Evolutionary conservation across 2,113 vertebrate species (phyloP), one percentile per base, ranked within the genome.

Genomic region (Phocoena sinus): DNA sequence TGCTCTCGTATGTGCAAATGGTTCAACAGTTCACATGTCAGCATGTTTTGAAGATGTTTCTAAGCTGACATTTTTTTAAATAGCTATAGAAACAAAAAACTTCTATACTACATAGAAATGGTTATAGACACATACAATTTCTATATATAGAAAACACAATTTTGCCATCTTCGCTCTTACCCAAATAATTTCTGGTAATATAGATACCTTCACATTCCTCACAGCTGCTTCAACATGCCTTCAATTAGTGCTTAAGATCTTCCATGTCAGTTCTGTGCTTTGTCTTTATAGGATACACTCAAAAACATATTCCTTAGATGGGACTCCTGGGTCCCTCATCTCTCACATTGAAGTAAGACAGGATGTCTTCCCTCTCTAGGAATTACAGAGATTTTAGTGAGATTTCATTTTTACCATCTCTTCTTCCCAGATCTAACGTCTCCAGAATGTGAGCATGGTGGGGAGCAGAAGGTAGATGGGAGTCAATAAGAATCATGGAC

Each of bases 381-480:
- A 70, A 33, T 94, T 56, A 63, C 1, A 62, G 12, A 68, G 71
- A n/a, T 47, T 85, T 94, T 20, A 28, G 41, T 76, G 44, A 95
- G 31, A 76, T 80, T 62, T 95, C 80, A 26, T 50, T 89, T n/a
- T 44, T 33, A 56, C 10, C 25, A 65, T 14, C 5, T 94, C 44
- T 89, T 65, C 8, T 89, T 86, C 68, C 12, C 9, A 80, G 71
- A 67, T 6, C n/a, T 25, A 14, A 62, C 76, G 18, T 71, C n/a
- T 67, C 62, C 20, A 79, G 15, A 65, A 44, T 85, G 11, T n/a
- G 36, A 26, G 6, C 6, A 11, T 44, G 21, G 17, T 28, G 3
- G 4, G 6, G 8, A 76, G 5, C 8, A 25, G 18, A 84, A 56
- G n/a, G 20, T 7, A 20, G 33, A 8, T 1, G 2, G 13, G 15